These are phyloP conservation scores for Zoroaster sp. DNA, from an alignment of 53 echinoderm and acorn worm species.

Conservation along the genomic window DNA sequence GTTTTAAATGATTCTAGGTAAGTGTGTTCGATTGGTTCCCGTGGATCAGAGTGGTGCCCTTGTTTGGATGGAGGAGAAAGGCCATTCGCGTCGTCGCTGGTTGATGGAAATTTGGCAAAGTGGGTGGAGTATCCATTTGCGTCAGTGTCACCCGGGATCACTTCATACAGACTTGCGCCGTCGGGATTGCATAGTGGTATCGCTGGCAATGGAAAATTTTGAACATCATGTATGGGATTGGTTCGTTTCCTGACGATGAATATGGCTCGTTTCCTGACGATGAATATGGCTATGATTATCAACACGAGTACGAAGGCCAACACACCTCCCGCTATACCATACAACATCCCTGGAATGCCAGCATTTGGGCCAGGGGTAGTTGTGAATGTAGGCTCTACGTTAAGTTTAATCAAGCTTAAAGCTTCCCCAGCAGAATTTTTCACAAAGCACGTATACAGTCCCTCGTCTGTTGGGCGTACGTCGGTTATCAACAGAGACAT, in stretches of 20 bases:
- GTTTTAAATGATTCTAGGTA: background rate
- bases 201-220: background rate
- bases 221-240: background rate
- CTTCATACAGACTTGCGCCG: background rate
- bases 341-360: background rate
- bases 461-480: background rate
- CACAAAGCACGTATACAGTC: slow-evolving; percentile 16
- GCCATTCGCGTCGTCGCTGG: too few relatives aligned
- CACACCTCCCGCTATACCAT: background rate
- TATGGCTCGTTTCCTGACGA: background rate
- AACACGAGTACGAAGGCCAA: background rate
- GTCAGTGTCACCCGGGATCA: background rate
- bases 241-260: background rate
- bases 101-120: too few relatives aligned
- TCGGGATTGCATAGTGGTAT: background rate
- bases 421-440: slow-evolving; percentile 21
- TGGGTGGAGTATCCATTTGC: background rate
- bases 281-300: background rate
- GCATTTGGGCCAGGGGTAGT: background rate
- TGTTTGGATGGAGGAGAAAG: too few relatives aligned
- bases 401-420: background rate
- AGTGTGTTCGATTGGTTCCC: background rate
- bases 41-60: too few relatives aligned
- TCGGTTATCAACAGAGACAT: background rate
- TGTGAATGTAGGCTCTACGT: background rate